phyloP scores from a whole-genome alignment of 2,888 invertebrate genomes.

The Aspidiotus destructor region DNA sequence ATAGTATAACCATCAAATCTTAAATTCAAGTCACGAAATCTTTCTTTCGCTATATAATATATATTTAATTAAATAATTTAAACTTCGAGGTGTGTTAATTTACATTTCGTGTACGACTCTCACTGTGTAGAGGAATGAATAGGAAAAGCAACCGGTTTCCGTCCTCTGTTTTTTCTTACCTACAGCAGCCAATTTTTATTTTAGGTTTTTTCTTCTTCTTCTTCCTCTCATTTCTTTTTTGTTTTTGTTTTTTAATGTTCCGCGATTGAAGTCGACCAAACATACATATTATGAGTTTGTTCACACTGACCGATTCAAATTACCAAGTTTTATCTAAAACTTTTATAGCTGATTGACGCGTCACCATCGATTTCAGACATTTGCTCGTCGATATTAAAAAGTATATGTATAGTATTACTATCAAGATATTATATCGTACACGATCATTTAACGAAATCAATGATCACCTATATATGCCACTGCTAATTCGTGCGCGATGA shows the following conservation, averaged over 20 bases:
- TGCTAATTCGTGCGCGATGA: neutral
- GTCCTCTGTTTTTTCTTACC: neutral
- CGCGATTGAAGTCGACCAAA: neutral
- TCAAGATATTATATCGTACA: no score
- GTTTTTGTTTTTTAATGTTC: neutral
- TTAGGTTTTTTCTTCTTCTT: neutral
- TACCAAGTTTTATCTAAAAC: neutral
- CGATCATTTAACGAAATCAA: no score
- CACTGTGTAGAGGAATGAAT: neutral
- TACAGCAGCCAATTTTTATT: conserved; percentile 3
- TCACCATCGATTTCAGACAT: neutral
- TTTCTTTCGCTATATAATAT: neutral
- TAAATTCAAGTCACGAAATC: neutral
- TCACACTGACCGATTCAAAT: conserved; percentile 1
- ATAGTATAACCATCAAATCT: neutral
- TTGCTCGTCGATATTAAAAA: neutral
- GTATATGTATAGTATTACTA: no score
- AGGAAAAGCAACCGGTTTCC: conserved; percentile 5
- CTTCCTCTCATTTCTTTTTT: no score
- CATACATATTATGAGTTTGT: neutral
- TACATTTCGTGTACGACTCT: conserved; percentile 3
- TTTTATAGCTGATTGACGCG: conserved; percentile 1
- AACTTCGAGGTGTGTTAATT: neutral
- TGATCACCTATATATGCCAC: no score
- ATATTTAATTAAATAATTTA: neutral